Evolutionary conservation across 1,140 invertebrate genomes (phyloP).

Genomic region (Hypothenemus hampei): DNA sequence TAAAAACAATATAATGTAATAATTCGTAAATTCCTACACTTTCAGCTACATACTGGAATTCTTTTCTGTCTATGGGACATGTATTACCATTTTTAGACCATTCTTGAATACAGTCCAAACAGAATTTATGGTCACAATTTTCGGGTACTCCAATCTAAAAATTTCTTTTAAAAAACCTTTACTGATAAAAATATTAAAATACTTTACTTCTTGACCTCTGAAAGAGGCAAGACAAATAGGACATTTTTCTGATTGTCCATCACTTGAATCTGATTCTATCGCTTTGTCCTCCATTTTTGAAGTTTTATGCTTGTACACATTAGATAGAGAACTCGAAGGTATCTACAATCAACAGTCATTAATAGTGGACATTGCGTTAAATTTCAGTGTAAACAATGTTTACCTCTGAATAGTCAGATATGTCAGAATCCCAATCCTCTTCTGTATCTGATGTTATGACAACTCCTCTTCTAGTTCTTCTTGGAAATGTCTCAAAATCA

Average conservation of each 20-base stretch:
- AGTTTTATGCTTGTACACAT: neutral
- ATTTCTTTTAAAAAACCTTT: neutral
- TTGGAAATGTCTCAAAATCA: neutral
- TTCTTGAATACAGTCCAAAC: constrained; percentile 81
- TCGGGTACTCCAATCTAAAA: constrained; percentile 68
- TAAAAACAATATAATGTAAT: constrained; percentile 50
- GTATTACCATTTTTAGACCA: constrained; percentile 94
- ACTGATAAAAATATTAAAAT: neutral
- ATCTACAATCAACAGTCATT: no score
- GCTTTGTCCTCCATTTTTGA: constrained; percentile 18
- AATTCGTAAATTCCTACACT: neutral
- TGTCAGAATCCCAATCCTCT: constrained; percentile 26
- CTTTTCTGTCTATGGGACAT: constrained; percentile 88
- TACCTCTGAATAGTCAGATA: constrained; percentile 27
- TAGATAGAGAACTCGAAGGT: no score
- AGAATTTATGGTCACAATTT: constrained; percentile 84
- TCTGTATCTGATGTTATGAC: constrained; percentile 19
- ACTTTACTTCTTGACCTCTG: constrained; percentile 58
- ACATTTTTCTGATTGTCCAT: constrained; percentile 72
- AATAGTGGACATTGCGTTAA: no score
- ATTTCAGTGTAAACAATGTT: no score
- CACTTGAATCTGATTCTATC: constrained; percentile 57
- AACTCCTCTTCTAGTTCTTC: neutral
- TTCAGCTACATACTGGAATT: constrained; percentile 33
- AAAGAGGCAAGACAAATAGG: constrained; percentile 76